A percentile compares a stretch with the other conserved stretches of the same genome.
phyloP scores from a whole-genome alignment of 2,113 vertebrate genomes.

The Leucopsar rothschildi region DNA sequence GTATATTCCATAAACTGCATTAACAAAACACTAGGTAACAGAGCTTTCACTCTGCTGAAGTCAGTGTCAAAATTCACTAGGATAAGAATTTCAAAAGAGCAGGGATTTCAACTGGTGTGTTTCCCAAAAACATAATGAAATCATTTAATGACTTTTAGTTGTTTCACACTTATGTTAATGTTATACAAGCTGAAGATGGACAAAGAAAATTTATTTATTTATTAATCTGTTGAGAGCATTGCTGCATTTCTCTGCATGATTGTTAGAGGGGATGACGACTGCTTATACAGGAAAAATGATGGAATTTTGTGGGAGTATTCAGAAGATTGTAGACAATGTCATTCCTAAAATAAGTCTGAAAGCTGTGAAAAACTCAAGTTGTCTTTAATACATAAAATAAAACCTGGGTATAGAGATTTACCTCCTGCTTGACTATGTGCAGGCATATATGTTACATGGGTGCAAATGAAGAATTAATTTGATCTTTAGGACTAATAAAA shows the following conservation, averaged over 20 bases:
- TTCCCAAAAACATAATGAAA: background rate
- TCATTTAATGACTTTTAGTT: background rate
- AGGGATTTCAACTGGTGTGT: background rate
- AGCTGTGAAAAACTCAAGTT: background rate
- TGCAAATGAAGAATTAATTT: background rate
- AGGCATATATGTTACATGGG: background rate
- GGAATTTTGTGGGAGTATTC: background rate
- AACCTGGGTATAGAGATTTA: background rate
- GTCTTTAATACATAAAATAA: background rate
- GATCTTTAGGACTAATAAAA: background rate
- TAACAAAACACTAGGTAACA: background rate
- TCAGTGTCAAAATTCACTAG: background rate
- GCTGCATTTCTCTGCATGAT: background rate
- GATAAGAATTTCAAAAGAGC: background rate
- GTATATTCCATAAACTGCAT: background rate
- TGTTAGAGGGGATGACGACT: background rate
- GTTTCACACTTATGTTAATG: background rate
- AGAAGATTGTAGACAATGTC: background rate
- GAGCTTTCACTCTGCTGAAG: background rate
- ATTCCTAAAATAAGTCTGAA: background rate
- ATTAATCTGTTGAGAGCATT: background rate
- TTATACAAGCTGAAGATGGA: background rate
- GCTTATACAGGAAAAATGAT: background rate
- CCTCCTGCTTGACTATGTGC: background rate
- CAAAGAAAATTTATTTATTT: background rate